Evolutionary conservation across 2,113 vertebrate species (phyloP).

Genomic region (Toxotes chatareus): DNA sequence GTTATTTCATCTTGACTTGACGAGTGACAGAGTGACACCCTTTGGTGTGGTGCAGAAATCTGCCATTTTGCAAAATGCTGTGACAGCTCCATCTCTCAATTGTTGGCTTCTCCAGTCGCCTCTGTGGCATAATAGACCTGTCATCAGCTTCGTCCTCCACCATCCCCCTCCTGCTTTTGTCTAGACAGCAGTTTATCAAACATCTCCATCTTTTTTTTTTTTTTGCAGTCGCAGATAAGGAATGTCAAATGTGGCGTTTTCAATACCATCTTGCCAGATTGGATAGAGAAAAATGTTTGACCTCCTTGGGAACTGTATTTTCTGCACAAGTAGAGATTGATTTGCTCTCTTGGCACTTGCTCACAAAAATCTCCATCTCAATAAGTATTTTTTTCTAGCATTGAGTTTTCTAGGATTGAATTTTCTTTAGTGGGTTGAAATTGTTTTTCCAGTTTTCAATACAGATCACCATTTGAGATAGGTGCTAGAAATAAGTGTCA

Average conservation of each 20-base stretch:
- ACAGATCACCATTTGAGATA: background rate
- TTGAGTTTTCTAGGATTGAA: constrained; percentile 1
- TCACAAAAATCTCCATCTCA: constrained; percentile 40
- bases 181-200: constrained; percentile 67
- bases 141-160: constrained; percentile 68
- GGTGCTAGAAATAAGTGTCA: background rate
- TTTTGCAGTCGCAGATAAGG: constrained; percentile 10
- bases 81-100: constrained; percentile 66
- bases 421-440: constrained; percentile 15
- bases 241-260: constrained; percentile 64
- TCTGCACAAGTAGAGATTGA: constrained; percentile 22
- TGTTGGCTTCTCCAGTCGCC: constrained; percentile 59
- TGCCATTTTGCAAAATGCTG: constrained; percentile 65
- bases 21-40: constrained; percentile 67
- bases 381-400: background rate
- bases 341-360: constrained; percentile 8
- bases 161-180: constrained; percentile 58
- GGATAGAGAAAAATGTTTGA: constrained; percentile 59
- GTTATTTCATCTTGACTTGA: constrained; percentile 54
- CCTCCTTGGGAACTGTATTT: constrained; percentile 37
- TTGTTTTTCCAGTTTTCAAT: constrained; percentile 1
- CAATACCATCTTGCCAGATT: constrained; percentile 45
- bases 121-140: constrained; percentile 74
- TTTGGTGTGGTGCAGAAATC: constrained; percentile 64
- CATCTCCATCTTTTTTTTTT: constrained; percentile 27